Evolutionary conservation across 2,113 vertebrate genomes (phyloP), one percentile per base, ranked within the genome.

Genomic region (Vidua chalybeata): DNA sequence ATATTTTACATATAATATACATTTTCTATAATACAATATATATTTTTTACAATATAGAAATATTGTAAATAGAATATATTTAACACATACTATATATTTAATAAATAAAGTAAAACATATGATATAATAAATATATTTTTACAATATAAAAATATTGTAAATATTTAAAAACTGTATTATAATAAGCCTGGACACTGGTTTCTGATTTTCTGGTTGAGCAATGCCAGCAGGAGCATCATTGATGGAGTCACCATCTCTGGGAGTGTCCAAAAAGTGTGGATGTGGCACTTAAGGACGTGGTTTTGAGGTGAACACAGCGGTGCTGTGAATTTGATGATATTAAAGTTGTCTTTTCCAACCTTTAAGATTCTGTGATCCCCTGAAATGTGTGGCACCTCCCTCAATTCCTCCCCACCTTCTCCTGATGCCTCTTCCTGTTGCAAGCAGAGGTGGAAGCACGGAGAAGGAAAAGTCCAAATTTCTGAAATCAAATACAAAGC

Each of bases 401-500:
- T 10, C 8, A 43, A 31, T 79, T 72, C 62, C 58, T 68, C 6
- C 54, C 59, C 3, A 0, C 20, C 16, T 82, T 55, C 31, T 66
- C 31, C 51, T 35, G 41, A 3, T 55, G 23, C 24, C 35, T 66
- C 30, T 45, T 52, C 26, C 15, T 81, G 4, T 9, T 35, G 51
- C 13, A 23, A 15, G 69, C 46, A 30, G 26, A 2, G 6, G 7
- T 54, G 33, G 48, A 51, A 78, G 48, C 48, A 37, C 0, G 0
- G 69, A 55, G 43, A n/a, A 26, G 15, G 73, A 45, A 37, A 81
- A 69, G 1, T 4, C 52, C 7, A 4, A 26, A 62, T 5, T 54
- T 54, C 46, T 66, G 1, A 0, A 39, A 22, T 28, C 5, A 27
- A 4, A 20, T 28, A 7, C 1, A 15, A 59, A 46, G 27, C 2